Evolutionary conservation across 2,797 vertebrate genomes (phyloP), one percentile per base, ranked within the genome.

Genomic region (Gymnocypris eckloni): DNA sequence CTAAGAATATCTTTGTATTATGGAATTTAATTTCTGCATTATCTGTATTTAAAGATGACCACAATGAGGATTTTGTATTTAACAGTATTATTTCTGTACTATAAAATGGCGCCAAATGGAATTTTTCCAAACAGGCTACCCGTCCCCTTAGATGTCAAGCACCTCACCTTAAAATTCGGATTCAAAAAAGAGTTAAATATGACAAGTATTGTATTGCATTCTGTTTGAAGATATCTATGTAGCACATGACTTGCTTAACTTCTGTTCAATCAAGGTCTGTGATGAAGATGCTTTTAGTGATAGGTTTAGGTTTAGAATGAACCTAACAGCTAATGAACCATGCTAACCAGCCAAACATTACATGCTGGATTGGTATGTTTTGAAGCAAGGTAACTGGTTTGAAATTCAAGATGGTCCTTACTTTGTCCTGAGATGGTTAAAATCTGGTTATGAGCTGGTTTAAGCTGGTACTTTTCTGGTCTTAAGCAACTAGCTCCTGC

Each of bases 21-120:
- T 76, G 8, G 54, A 75, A 10, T 33, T 54, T 9, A 4, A 52
- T 80, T 54, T 39, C 18, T 37, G 28, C 50, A 76, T 76, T 52
- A 10, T 73, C n/a, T 50, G 13, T 48, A 50, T 28, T 33, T 75
- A 18, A 75, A 50, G 16, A 52, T 75, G 25, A 33, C 72, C 45
- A 12, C 72, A 75, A 75, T 28, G 28, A 11, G 7, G 72, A 33
- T 52, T 75, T 52, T 75, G 72, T 5, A 52, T 75, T 77, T 56
- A 56, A 77, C 4, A 3, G 54, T 78, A 43, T 78, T 78, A 41
- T 61, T 39, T 59, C 10, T 54, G 6, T 10, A 56, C 50, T n/a
- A 78, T 59, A 59, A 59, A 25, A 78, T 39, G 13, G 13, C 2
- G 5, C 12, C 37, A 78, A 41, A n/a, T 15, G 2, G 13, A 15